These are phyloP conservation scores for Xenus cinereus DNA, from an alignment of 2,113 vertebrate species.

Conservation along the genomic window DNA sequence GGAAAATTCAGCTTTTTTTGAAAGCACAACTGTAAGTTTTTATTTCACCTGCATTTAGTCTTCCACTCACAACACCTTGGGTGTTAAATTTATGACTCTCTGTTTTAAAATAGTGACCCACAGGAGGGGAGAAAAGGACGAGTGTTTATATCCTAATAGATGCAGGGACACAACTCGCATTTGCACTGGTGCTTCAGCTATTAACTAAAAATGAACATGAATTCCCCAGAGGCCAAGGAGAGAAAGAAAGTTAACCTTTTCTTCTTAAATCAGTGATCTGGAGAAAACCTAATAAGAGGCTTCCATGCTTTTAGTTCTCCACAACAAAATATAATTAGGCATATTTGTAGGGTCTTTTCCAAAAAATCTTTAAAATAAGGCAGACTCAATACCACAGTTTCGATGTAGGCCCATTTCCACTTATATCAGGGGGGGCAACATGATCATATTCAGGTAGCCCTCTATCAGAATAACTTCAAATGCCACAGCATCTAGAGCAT, in stretches of 20 bases:
- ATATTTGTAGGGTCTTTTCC: background rate
- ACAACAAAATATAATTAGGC: background rate
- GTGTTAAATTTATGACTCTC: conserved; percentile 48
- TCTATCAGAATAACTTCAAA: background rate
- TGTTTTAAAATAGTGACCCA: conserved; percentile 8
- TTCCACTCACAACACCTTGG: background rate
- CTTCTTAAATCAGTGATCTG: background rate
- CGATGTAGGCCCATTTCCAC: background rate
- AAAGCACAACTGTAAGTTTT: conserved; percentile 42
- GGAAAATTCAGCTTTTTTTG: conserved; percentile 64
- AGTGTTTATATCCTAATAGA: conserved; percentile 37
- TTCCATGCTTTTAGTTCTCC: background rate
- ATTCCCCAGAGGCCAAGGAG: background rate
- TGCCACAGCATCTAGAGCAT: background rate
- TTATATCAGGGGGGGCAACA: background rate
- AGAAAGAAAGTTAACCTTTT: background rate
- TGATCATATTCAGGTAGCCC: background rate
- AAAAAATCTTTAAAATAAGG: background rate
- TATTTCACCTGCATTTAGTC: conserved; percentile 10
- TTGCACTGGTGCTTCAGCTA: background rate
- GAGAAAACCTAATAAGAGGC: background rate
- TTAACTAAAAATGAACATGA: background rate
- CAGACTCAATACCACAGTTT: background rate
- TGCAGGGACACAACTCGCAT: background rate
- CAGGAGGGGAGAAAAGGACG: background rate